Evolutionary conservation across 2,797 vertebrate genomes (phyloP).

Genomic region (Pampus argenteus): DNA sequence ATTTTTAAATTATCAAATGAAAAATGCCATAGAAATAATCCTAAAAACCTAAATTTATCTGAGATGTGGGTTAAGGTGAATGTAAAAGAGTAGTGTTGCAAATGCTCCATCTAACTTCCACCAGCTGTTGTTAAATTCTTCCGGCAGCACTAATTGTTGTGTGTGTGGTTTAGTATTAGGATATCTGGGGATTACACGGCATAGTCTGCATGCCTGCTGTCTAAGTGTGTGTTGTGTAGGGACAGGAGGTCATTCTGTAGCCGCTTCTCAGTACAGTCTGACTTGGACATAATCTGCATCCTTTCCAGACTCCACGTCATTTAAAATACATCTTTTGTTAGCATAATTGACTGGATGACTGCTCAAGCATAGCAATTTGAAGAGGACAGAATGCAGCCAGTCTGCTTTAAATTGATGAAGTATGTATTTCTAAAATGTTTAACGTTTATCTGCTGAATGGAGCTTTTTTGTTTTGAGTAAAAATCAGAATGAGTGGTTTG

Average conservation of each 20-base stretch:
- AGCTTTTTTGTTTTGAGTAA: conserved; percentile 43
- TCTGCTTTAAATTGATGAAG: conserved; percentile 69
- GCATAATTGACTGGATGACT: conserved; percentile 68
- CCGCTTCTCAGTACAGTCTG: conserved; percentile 76
- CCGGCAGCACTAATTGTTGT: conserved; percentile 85
- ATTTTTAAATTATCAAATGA: conserved; percentile 9
- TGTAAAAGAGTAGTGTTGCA: conserved; percentile 67
- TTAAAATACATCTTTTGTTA: conserved; percentile 79
- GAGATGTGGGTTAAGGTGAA: conserved; percentile 48
- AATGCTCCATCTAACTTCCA: conserved; percentile 77
- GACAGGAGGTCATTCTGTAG: conserved; percentile 78
- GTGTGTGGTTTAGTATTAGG: conserved; percentile 83
- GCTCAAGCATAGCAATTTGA: conserved; percentile 68
- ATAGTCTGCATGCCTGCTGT: conserved; percentile 82
- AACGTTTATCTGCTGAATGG: conserved; percentile 75
- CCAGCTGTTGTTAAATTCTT: conserved; percentile 86
- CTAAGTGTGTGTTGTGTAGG: conserved; percentile 76
- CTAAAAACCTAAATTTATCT: conserved; percentile 32
- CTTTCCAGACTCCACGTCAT: conserved; percentile 59
- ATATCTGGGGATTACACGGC: conserved; percentile 83
- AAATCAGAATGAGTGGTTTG: conserved; percentile 53
- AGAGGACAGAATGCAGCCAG: conserved; percentile 61
- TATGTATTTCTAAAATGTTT: conserved; percentile 80
- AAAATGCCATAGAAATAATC: conserved; percentile 18
- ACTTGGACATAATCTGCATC: conserved; percentile 69